Evolutionary conservation across 2,797 vertebrate genomes (phyloP).

Genomic region (Acropternis orthonyx): DNA sequence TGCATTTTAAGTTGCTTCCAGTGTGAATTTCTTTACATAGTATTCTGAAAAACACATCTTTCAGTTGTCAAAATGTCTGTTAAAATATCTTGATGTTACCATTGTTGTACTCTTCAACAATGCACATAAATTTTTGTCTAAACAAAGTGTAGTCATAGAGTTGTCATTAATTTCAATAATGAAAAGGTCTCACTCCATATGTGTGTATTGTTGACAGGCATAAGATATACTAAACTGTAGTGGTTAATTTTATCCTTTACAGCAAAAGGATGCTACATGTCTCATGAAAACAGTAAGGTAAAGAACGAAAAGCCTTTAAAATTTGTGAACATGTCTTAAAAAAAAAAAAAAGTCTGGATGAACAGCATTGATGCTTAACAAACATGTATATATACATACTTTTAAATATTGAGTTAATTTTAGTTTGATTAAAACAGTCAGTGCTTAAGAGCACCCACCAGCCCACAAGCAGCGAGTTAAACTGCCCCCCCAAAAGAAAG

Average conservation of each 20-base stretch:
- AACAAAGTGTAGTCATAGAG: background rate
- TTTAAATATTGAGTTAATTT: background rate
- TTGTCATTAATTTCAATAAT: background rate
- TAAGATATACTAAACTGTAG: background rate
- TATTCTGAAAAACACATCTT: background rate
- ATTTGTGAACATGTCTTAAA: background rate
- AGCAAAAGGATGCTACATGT: background rate
- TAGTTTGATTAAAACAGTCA: background rate
- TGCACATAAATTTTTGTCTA: background rate
- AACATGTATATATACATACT: background rate
- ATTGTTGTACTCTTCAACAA: background rate
- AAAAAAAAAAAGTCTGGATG: background rate
- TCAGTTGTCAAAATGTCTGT: background rate
- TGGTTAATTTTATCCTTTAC: background rate
- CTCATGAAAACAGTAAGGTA: background rate
- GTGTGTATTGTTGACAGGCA: background rate
- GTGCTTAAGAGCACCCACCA: background rate
- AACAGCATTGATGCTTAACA: background rate
- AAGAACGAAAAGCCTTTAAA: background rate
- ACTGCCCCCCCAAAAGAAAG: background rate
- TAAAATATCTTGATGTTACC: background rate
- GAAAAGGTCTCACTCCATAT: background rate
- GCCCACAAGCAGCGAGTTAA: background rate
- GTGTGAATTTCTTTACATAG: background rate
- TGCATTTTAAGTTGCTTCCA: background rate